These are phyloP conservation scores for Flabesymbios commensalis DNA, from an alignment of 2,888 invertebrate genomes.

Conservation along the genomic window DNA sequence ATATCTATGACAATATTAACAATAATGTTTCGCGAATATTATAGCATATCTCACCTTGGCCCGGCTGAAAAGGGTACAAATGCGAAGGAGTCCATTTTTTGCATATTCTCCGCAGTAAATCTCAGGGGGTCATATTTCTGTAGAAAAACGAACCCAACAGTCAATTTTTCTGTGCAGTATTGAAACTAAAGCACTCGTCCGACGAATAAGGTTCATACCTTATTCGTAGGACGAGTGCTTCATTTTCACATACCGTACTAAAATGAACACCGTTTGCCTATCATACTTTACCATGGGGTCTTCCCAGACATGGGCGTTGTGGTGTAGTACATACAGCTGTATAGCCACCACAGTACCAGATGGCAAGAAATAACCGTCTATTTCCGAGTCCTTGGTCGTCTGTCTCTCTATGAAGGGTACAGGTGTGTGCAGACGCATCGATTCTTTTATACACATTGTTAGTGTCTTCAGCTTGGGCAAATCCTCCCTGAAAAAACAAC, in stretches of 20 bases:
- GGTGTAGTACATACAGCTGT: constrained; percentile 45
- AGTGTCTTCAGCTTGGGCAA: constrained; percentile 43
- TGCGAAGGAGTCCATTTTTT: constrained; percentile 40
- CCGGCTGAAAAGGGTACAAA: constrained; percentile 52
- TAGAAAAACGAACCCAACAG: too few species aligned
- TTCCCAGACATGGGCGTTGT: constrained; percentile 45
- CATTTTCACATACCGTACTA: too few species aligned
- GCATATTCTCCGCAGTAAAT: constrained; percentile 42
- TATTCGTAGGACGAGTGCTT: too few species aligned
- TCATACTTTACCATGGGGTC: constrained; percentile 23
- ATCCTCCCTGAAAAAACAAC: constrained; percentile 53
- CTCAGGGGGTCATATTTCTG: constrained; percentile 44
- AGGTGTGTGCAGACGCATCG: constrained; percentile 43
- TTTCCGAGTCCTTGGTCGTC: constrained; percentile 36
- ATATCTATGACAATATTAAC: too few species aligned
- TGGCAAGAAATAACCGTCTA: constrained; percentile 42
- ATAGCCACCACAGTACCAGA: constrained; percentile 38
- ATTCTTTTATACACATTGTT: constrained; percentile 51
- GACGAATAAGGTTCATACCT: too few species aligned
- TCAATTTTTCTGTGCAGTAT: too few species aligned
- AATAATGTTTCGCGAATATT: too few species aligned
- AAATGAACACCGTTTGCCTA: too few species aligned
- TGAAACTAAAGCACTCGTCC: too few species aligned
- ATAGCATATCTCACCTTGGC: too few species aligned
- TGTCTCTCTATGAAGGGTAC: constrained; percentile 46